Evolutionary conservation across 2,797 vertebrate species (phyloP).

Genomic region (Poecilia gillii): DNA sequence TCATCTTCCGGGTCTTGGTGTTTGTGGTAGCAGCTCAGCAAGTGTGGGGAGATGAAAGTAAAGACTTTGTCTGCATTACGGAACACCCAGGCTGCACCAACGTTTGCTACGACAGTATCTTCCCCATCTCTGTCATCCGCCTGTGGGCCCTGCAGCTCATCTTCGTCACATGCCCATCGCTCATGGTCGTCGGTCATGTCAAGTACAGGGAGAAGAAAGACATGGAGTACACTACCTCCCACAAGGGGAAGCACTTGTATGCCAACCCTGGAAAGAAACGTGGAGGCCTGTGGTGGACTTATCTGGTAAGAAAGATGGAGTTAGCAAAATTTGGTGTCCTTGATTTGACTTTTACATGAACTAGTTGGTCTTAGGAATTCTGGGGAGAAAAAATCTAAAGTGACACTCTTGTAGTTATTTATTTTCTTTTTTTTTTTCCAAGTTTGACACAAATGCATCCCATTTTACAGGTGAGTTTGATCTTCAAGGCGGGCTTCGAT

Average conservation of each 20-base stretch:
- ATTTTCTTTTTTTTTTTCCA: not conserved
- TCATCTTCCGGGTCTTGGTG: slow-evolving; percentile 91
- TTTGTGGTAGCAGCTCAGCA: slow-evolving; percentile 89
- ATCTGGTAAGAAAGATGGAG: slow-evolving; percentile 76
- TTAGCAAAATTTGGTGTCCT: not conserved
- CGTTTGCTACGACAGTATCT: slow-evolving; percentile 88
- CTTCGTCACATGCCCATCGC: slow-evolving; percentile 93
- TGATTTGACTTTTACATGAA: not conserved
- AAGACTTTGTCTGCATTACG: slow-evolving; percentile 92
- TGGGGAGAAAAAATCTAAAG: not conserved
- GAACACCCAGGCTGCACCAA: slow-evolving; percentile 89
- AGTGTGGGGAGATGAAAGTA: slow-evolving; percentile 90
- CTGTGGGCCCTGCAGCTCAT: slow-evolving; percentile 99
- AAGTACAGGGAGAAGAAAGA: slow-evolving; percentile 88
- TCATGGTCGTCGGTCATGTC: slow-evolving; percentile 92
- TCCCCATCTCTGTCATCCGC: slow-evolving; percentile 95
- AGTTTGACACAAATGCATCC: slow-evolving; percentile 24
- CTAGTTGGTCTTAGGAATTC: not conserved
- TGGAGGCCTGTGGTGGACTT: slow-evolving; percentile 93
- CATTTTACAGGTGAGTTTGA: slow-evolving; percentile 76
- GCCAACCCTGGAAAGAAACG: slow-evolving; percentile 85
- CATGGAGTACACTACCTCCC: slow-evolving; percentile 31
- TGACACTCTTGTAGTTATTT: not conserved
- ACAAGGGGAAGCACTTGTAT: slow-evolving; percentile 73
- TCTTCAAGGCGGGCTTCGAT: slow-evolving; percentile 87